Conservation (phyloP, 2,888 invertebrate species). For the Coelopa pilipes region DNA sequence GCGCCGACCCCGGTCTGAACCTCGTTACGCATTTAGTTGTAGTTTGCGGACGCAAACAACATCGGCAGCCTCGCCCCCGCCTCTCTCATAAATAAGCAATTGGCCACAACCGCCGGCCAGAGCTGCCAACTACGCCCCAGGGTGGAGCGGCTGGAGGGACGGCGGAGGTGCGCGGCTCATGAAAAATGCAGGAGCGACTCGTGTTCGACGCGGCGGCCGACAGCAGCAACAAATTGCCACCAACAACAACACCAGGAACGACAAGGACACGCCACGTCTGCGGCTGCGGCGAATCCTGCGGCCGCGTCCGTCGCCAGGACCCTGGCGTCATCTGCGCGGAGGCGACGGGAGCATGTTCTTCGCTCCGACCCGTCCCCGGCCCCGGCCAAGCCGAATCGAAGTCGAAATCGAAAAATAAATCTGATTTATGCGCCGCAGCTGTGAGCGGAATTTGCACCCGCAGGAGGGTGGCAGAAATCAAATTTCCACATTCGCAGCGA, state of each 20-base stretch:
- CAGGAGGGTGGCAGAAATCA: slow-evolving; percentile 13
- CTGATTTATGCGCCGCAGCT: slow-evolving; percentile 58
- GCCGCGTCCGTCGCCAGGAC: background rate
- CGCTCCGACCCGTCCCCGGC: no score
- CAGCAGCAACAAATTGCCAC: background rate
- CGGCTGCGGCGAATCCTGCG: slow-evolving; percentile 1
- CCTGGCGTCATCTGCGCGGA: background rate
- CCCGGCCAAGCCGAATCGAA: no score
- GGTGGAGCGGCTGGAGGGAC: slow-evolving; percentile 2
- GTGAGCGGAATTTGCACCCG: slow-evolving; percentile 46
- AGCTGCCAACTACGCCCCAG: background rate
- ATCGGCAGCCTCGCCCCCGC: background rate
- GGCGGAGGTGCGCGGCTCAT: slow-evolving; percentile 38
- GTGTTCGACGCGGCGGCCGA: slow-evolving; percentile 44
- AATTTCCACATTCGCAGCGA: background rate
- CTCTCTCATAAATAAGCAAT: slow-evolving; percentile 4
- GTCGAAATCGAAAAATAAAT: slow-evolving; percentile 49
- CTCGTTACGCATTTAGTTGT: slow-evolving; percentile 6
- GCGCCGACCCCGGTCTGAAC: no score
- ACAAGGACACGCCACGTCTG: background rate
- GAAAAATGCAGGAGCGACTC: slow-evolving; percentile 41
- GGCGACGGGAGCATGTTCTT: no score
- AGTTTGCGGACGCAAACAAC: background rate
- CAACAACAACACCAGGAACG: background rate
- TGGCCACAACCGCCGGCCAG: background rate